Conservation (phyloP, 1,140 invertebrate species). For the Antheraea pernyi region DNA sequence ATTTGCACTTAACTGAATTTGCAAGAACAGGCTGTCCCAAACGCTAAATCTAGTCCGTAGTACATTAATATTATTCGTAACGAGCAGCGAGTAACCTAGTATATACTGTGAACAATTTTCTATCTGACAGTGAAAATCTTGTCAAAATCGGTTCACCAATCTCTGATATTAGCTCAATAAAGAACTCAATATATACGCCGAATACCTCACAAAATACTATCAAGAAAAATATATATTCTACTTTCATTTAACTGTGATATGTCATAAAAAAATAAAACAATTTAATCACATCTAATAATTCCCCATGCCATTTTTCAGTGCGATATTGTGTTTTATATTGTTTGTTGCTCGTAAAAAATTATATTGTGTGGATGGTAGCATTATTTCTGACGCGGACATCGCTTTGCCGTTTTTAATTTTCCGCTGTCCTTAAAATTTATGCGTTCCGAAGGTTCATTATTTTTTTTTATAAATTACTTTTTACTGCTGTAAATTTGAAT, state of each 20-base stretch:
- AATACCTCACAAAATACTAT: too few relatives aligned
- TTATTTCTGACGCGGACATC: slow-evolving; percentile 3
- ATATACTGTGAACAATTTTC: too few relatives aligned
- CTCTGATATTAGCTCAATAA: too few relatives aligned
- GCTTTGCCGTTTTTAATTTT: neutral
- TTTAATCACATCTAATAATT: neutral
- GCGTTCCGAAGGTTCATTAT: neutral
- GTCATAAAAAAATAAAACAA: neutral
- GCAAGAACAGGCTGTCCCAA: too few relatives aligned
- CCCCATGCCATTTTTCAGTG: neutral
- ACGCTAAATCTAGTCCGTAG: too few relatives aligned
- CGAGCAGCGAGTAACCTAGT: too few relatives aligned
- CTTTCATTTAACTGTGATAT: neutral
- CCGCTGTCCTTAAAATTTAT: neutral
- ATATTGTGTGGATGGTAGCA: neutral
- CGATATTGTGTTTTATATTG: slow-evolving; percentile 1
- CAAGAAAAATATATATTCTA: too few relatives aligned
- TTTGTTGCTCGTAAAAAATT: neutral
- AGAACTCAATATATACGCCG: too few relatives aligned
- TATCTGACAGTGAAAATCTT: too few relatives aligned
- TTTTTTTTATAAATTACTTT: neutral
- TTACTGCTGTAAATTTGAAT: neutral
- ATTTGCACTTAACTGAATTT: too few relatives aligned
- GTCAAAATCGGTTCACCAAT: too few relatives aligned
- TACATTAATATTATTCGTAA: too few relatives aligned